Evolutionary conservation across 2,888 invertebrate species (phyloP).

Genomic region (Lithophane leautieri): DNA sequence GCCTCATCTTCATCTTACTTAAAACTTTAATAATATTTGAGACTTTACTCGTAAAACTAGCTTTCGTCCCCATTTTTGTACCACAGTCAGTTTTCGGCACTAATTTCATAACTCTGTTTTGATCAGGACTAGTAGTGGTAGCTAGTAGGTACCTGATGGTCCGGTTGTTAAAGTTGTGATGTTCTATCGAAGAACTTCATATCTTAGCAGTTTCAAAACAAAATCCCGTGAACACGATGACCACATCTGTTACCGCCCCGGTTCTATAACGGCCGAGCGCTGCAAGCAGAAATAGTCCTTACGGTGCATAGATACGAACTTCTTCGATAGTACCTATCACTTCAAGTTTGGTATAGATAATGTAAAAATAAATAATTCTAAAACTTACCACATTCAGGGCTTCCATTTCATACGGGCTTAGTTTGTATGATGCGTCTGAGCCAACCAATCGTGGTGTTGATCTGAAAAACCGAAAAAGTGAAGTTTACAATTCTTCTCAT

Average conservation of each 20-base stretch:
- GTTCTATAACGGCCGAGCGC: too few species aligned
- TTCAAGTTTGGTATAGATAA: neutral
- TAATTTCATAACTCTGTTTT: neutral
- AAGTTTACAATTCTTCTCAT: neutral
- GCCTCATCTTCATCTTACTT: neutral
- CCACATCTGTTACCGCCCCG: too few species aligned
- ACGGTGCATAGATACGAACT: too few species aligned
- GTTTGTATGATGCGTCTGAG: slow-evolving; percentile 85
- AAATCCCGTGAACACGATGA: too few species aligned
- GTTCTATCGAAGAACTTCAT: too few species aligned
- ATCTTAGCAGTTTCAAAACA: too few species aligned
- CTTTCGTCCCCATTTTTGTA: neutral
- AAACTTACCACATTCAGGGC: slow-evolving; percentile 85
- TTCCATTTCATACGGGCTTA: slow-evolving; percentile 83
- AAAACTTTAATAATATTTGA: neutral
- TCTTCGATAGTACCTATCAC: too few species aligned
- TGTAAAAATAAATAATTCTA: neutral
- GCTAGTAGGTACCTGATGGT: neutral
- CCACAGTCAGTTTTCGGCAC: neutral
- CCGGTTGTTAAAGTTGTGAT: neutral
- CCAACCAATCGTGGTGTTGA: slow-evolving; percentile 83
- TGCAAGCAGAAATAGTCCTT: too few species aligned
- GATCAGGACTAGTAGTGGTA: neutral
- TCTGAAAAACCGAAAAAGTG: slow-evolving; percentile 72
- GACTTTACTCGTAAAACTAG: neutral